A percentile compares a stretch with the other conserved stretches of the same genome.
Conservation (phyloP, 2,797 vertebrate genomes). For the Poeciliopsis paucimaculata region DNA sequence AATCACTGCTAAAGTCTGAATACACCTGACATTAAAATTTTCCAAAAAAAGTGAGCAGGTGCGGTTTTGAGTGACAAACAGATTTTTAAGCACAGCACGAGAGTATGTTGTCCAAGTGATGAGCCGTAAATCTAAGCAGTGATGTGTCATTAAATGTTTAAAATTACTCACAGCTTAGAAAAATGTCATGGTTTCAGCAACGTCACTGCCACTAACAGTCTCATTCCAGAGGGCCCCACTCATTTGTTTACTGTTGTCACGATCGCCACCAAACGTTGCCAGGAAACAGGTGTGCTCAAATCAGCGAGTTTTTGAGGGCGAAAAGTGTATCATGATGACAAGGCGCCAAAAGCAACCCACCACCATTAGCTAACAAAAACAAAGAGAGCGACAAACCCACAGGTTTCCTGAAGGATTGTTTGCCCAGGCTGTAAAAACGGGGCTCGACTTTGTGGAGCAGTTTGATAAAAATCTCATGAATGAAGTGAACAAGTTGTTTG, state of each 20-base stretch:
- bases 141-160: slow-evolving; percentile 2
- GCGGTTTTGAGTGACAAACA: slow-evolving; percentile 17
- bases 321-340: slow-evolving; percentile 45
- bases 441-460: slow-evolving; percentile 7
- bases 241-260: slow-evolving; percentile 50
- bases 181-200: neutral
- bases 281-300: slow-evolving; percentile 47
- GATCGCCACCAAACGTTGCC: slow-evolving; percentile 40
- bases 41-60: slow-evolving; percentile 19
- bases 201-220: neutral
- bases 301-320: slow-evolving; percentile 32
- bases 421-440: slow-evolving; percentile 23
- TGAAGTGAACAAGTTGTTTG: neutral
- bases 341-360: slow-evolving; percentile 21
- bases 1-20: neutral
- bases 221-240: slow-evolving; percentile 12
- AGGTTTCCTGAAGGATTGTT: slow-evolving; percentile 32
- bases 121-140: neutral
- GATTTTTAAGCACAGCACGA: slow-evolving; percentile 18
- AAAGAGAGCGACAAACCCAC: slow-evolving; percentile 35
- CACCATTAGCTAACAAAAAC: slow-evolving; percentile 51
- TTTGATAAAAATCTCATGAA: neutral
- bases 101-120: slow-evolving; percentile 13
- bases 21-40: neutral
- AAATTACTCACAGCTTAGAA: neutral